Evolutionary conservation across 2,797 vertebrate genomes (phyloP).

Genomic region (Spondyliosoma cantharus): DNA sequence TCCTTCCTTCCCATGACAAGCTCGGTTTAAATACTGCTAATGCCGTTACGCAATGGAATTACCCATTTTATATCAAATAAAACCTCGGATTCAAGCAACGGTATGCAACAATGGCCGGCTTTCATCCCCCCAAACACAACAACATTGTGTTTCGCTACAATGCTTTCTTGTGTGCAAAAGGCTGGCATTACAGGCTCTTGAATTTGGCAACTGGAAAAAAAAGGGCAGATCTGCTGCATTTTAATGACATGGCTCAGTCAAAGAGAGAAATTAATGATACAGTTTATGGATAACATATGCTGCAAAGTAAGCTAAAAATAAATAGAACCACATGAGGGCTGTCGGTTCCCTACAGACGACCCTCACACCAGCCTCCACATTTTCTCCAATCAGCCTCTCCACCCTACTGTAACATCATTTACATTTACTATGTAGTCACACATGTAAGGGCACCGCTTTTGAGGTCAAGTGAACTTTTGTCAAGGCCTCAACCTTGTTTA

Average conservation of each 20-base stretch:
- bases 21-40: constrained; percentile 75
- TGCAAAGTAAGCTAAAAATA: constrained; percentile 77
- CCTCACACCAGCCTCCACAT: constrained; percentile 45
- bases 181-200: constrained; percentile 53
- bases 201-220: constrained; percentile 41
- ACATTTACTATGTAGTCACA: constrained; percentile 28
- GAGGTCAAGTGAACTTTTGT: constrained; percentile 49
- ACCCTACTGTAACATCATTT: constrained; percentile 32
- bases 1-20: constrained; percentile 59
- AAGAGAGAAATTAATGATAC: constrained; percentile 64
- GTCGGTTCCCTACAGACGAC: constrained; percentile 53
- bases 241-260: constrained; percentile 62
- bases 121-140: constrained; percentile 77
- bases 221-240: constrained; percentile 65
- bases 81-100: constrained; percentile 71
- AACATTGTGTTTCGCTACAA: constrained; percentile 78
- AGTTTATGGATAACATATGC: constrained; percentile 76
- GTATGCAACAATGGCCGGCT: constrained; percentile 71
- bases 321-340: constrained; percentile 71
- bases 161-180: constrained; percentile 66
- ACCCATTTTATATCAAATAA: constrained; percentile 79
- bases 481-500: constrained; percentile 59
- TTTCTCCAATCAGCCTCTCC: constrained; percentile 47
- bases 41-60: constrained; percentile 80
- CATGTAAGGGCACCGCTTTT: constrained; percentile 15